Evolutionary conservation across 2,888 invertebrate genomes (phyloP).

Genomic region (Melanophora roralis): DNA sequence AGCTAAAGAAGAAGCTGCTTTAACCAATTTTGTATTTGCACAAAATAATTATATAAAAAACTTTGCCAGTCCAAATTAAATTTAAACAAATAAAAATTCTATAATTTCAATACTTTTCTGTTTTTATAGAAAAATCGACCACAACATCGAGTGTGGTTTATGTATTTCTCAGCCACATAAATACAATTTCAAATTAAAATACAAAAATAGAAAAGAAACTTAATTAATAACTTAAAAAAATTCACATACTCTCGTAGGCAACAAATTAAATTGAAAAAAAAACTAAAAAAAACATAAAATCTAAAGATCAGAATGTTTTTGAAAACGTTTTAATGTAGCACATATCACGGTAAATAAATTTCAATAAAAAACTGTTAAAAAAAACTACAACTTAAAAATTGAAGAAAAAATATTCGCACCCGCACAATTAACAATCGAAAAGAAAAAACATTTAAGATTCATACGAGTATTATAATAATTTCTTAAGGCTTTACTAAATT

Average conservation of each 20-base stretch:
- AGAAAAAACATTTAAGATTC: slow-evolving; percentile 14
- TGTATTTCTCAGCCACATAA: neutral
- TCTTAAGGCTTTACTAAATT: no score
- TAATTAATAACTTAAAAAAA: slow-evolving; percentile 47
- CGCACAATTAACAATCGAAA: slow-evolving; percentile 7
- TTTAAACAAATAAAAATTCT: slow-evolving; percentile 30
- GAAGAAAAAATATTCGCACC: slow-evolving; percentile 35
- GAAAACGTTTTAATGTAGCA: slow-evolving; percentile 35
- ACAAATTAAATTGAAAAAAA: neutral
- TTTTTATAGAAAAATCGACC: slow-evolving; percentile 9
- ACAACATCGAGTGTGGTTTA: slow-evolving; percentile 5
- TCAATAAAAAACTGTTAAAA: slow-evolving; percentile 14
- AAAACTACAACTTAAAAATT: neutral
- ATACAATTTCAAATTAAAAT: slow-evolving; percentile 27
- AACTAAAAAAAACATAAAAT: slow-evolving; percentile 18
- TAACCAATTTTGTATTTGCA: neutral
- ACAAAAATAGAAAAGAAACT: slow-evolving; percentile 21
- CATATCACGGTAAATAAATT: slow-evolving; percentile 56
- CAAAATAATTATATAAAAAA: neutral
- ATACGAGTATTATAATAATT: slow-evolving; percentile 4
- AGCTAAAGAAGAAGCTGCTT: neutral
- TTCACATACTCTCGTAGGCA: slow-evolving; percentile 25
- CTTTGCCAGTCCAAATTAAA: slow-evolving; percentile 45
- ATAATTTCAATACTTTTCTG: slow-evolving; percentile 19
- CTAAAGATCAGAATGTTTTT: slow-evolving; percentile 34